Conservation (phyloP, 2,113 vertebrate species). For the Callocephalon fimbriatum region DNA sequence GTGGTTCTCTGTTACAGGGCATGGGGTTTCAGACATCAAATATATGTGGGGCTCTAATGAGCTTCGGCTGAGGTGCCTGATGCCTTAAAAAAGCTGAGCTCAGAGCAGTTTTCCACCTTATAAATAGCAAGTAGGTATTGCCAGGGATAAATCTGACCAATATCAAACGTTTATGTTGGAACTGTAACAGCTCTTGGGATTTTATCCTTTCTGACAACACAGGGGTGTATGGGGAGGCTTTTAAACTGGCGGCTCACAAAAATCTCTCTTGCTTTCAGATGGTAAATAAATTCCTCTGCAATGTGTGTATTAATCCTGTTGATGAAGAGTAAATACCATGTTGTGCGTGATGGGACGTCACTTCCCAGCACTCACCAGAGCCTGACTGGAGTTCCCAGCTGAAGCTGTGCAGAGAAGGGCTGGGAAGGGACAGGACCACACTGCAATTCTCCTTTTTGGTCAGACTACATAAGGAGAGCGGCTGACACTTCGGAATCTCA, state of each 20-base stretch:
- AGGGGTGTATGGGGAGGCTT: not conserved
- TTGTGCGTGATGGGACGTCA: fast-evolving
- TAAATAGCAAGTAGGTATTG: not conserved
- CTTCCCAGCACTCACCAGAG: not conserved
- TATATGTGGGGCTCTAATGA: not conserved
- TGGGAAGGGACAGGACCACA: not conserved
- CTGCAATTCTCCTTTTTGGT: not conserved
- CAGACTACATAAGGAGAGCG: fast-evolving
- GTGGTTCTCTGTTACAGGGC: not conserved
- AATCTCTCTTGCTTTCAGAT: not conserved
- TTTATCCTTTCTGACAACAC: not conserved
- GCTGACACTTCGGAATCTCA: not conserved
- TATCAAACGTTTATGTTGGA: not conserved
- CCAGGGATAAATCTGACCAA: not conserved
- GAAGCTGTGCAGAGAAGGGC: not conserved
- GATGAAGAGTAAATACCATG: not conserved
- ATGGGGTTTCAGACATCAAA: not conserved
- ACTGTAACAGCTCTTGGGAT: not conserved
- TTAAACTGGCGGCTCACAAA: not conserved
- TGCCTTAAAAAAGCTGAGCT: not conserved
- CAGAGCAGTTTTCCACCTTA: not conserved
- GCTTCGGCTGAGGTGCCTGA: not conserved
- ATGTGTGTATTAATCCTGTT: not conserved
- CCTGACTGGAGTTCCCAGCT: not conserved
- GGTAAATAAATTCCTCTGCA: not conserved